Percentiles rank a stretch among this genome's conserved stretches.
Evolutionary conservation across 2,113 vertebrate species (phyloP).

Genomic region (Paramisgurnus dabryanus): DNA sequence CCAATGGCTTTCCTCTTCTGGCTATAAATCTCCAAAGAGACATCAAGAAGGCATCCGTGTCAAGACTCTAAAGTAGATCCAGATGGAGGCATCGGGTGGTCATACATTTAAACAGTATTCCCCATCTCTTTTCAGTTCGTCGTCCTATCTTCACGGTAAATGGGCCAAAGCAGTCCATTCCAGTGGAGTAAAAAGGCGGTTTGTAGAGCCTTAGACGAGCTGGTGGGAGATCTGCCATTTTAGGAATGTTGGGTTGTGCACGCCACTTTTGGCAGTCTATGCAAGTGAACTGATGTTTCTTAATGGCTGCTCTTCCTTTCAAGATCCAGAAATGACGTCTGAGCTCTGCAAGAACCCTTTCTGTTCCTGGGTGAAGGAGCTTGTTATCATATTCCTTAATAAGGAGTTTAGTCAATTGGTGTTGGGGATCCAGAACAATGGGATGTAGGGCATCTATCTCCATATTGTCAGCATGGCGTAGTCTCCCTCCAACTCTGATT

Average conservation of each 20-base stretch:
- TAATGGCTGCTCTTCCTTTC: background rate
- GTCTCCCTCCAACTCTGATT: conserved; percentile 3
- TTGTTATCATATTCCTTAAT: background rate
- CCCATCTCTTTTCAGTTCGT: no score
- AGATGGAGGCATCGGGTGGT: no score
- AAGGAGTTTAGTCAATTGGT: background rate
- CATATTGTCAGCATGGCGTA: background rate
- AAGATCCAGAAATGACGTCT: conserved; percentile 12
- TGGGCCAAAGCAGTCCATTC: conserved; percentile 31
- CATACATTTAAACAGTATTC: no score
- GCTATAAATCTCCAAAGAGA: background rate
- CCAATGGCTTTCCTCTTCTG: background rate
- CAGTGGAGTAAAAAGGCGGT: conserved; percentile 18
- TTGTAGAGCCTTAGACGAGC: background rate
- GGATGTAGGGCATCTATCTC: background rate
- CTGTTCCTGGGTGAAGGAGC: background rate
- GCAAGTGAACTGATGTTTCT: background rate
- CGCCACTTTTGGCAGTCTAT: conserved; percentile 11
- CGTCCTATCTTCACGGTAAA: no score
- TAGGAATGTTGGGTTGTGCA: background rate
- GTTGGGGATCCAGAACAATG: conserved; percentile 1
- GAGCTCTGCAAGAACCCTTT: conserved; percentile 15
- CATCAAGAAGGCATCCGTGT: no score
- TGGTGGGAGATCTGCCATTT: conserved; percentile 21
- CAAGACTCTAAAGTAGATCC: background rate